Evolutionary conservation across 92 coral and sea anemone species (phyloP), one percentile per base, ranked within the genome.

Genomic region (Bergia sp.): DNA sequence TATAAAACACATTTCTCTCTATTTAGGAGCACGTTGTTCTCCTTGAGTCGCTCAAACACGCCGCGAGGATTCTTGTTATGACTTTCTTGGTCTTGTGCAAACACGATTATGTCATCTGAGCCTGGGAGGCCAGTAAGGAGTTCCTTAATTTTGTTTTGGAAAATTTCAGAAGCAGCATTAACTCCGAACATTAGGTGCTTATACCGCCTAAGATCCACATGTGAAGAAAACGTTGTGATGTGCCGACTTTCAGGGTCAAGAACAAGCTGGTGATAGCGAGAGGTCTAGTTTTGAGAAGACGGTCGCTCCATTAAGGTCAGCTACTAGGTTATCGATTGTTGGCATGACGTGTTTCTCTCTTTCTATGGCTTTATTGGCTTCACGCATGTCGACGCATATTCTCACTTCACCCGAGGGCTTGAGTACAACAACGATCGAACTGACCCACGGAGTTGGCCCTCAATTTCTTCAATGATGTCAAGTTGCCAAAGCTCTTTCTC

Each of bases 391-490:
- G 77, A 94, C 95, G 39, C 97, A 94, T 36, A 91, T 64, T 45
- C 94, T 72, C 21, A 94, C 91, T 53, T 89, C 89, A 3, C 93
- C 94, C 37, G 95, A 92, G 36, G 73, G 65, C 76, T 94, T 94
- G 13, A 93, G 95, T 45, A 92, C 96, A 2, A 91, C 83, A 10
- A 92, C 96, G 58, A 94, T 90, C 5, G 95, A 94, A 82, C 95
- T 91, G 71, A 91, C 97, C 94, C 94, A 92, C 2, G 97, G 92
- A 16, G 93, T 94, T 37, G 94, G 90, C 7, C 95, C 93, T 91
- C 91, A 65, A 92, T 91, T 39, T 58, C 64, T 80, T 94, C 93
- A 47, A 94, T 91, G 76, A 94, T 91, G 88, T 90, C 97, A 39
- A 89, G 88, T 53, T 88, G 15, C 80, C 92, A 36, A 13, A 91